Base-by-base conservation (phyloP, 1,140 invertebrate species). In the Lutraria rhynchaena region DNA sequence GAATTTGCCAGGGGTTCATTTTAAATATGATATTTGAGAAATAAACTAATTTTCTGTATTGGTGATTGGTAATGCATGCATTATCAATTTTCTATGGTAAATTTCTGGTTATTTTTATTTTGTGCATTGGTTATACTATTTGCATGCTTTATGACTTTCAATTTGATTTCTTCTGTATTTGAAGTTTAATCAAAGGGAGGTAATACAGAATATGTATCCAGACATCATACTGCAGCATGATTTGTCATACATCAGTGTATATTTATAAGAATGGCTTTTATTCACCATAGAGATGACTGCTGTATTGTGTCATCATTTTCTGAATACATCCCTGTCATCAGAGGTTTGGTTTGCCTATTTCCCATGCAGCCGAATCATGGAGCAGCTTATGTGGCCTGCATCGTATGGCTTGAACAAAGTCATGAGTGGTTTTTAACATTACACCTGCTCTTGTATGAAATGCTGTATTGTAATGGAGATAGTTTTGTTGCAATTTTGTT, bases 401-500 rank as follows among this genome's bases (percentile, higher is more conserved):
- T 67, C 31, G 27, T 49, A 67, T 67, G 63, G 63, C 63, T 67
- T 57, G 41, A 49, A 24, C 46, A 27, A 19, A 41, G 41, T 15
- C 7, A 31, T 46, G 41, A 49, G 44, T 49, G 13, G 13, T 49
- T 49, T 61, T 61, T 33, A 67, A 46, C 41, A 51, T 67, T 49
- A 41, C 44, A 27, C 55, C n/a, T 67, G 63, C 63, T 67, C 63
- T 58, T 35, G 44, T 69, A 51, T 55, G 67, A 60, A 49, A 29
- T 75, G 74, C 60, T 81, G 46, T 44, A 73, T 71, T 81, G 46
- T 81, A 27, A n/a, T 73, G 69, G 33, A 49, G 46, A 73, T 44
- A 60, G 37, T 86, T 83, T 74, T 81, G 74, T 83, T 86, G 82
- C 78, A 61, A 63, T 78, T 83, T 70, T 81, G 61, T 82, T 82